Evolutionary conservation across 2,797 vertebrate genomes (phyloP), one percentile per base, ranked within the genome.

Genomic region (Antrozous pallidus): DNA sequence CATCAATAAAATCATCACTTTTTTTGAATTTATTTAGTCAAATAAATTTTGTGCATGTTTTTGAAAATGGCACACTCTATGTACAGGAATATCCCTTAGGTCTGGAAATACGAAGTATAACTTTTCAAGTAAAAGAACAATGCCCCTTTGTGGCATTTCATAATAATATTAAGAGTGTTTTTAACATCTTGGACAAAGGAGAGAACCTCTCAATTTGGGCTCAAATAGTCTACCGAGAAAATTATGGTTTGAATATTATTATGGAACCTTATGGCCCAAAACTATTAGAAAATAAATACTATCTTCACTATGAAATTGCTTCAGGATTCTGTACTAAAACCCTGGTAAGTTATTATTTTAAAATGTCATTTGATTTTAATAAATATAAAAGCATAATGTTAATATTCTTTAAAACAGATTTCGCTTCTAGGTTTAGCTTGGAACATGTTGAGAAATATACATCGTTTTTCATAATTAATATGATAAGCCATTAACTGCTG

Each of bases 61-160:
- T 49, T 42, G 36, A 61, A 36, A 31, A 81, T 61, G 79, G 40
- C 26, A 84, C 14, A 8, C 1, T 97, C 83, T 0, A 31, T 4
- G 0, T 0, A 36, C n/a, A 93, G 16, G 42, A 40, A 0, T 98
- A 97, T 74, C 97, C 97, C 54, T 75, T 97, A 85, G 24, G 8
- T 63, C 54, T 92, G 31, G 96, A 97, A 95, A 4, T 77, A 42
- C 22, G 81, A 81, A 97, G 96, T 69, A 0, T 26, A 81, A 9
- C 33, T 45, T 88, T 67, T 38, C 40, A 9, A 28, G 9, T 8
- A 70, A 22, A 82, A 8, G 85, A 92, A 11, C 12, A 11, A 16
- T 98, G 96, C 61, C 97, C 96, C 51, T 95, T 92, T 54, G 0
- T 94, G 61, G 81, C 61, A 88, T 98, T 97, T 95, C 63, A 96